Conservation (phyloP, 2,113 vertebrate species). For the Notechis scutatus region DNA sequence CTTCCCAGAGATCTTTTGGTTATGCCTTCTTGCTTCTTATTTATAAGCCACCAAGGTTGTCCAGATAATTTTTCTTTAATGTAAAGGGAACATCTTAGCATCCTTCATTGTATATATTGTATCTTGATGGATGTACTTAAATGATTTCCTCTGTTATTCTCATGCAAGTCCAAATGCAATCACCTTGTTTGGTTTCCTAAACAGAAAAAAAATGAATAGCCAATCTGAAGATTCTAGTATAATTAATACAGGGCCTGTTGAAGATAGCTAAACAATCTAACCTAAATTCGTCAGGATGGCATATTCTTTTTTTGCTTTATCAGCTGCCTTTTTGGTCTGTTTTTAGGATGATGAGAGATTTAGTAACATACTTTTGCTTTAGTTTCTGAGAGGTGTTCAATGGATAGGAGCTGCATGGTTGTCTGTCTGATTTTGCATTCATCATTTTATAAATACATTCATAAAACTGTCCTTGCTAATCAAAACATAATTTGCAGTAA, state of each 20-base stretch:
- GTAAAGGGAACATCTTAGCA: neutral
- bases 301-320: neutral
- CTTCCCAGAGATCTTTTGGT: neutral
- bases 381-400: constrained; percentile 15
- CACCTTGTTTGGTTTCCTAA: neutral
- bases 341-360: neutral
- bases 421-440: neutral
- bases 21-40: neutral
- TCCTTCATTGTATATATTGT: neutral
- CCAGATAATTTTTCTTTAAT: neutral
- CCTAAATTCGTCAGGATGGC: neutral
- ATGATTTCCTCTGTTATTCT: neutral
- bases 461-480: constrained; percentile 2
- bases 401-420: neutral
- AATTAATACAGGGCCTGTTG: neutral
- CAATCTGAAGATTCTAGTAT: too few relatives aligned
- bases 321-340: neutral
- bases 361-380: neutral
- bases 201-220: too few relatives aligned
- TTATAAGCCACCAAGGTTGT: neutral
- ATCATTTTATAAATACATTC: neutral
- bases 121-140: neutral
- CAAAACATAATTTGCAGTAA: neutral
- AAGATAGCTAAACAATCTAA: fast-evolving
- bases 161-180: neutral